These are phyloP conservation scores for Epizoanthus stellaris DNA, from an alignment of 92 coral and sea anemone species.

Conservation along the genomic window DNA sequence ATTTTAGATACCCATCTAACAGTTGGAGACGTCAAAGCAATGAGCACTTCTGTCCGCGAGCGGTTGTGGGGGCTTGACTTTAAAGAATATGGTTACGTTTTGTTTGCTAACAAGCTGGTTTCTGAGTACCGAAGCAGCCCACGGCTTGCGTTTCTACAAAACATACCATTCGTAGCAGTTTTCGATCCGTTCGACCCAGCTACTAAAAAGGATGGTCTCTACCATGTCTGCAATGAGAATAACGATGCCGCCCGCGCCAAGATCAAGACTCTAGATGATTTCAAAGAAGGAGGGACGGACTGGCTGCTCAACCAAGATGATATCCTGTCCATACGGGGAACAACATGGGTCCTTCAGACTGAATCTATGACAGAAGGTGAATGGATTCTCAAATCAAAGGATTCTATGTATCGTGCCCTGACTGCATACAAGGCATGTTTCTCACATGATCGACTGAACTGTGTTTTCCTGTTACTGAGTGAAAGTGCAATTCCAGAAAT, in stretches of 20 bases:
- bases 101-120: slow-evolving; percentile 64
- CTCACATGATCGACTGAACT: slow-evolving; percentile 2
- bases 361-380: slow-evolving; percentile 50
- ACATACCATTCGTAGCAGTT: slow-evolving; percentile 68
- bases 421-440: slow-evolving; percentile 25
- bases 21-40: slow-evolving; percentile 33
- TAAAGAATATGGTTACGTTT: slow-evolving; percentile 58
- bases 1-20: neutral
- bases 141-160: slow-evolving; percentile 56
- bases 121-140: slow-evolving; percentile 57
- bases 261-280: slow-evolving; percentile 57
- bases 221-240: slow-evolving; percentile 61
- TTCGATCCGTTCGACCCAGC: slow-evolving; percentile 64
- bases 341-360: slow-evolving; percentile 64
- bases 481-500: slow-evolving; percentile 26
- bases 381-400: slow-evolving; percentile 33
- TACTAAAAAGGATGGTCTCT: slow-evolving; percentile 57
- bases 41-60: slow-evolving; percentile 42
- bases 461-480: slow-evolving; percentile 16
- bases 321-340: slow-evolving; percentile 50
- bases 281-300: slow-evolving; percentile 45
- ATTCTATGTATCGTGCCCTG: slow-evolving; percentile 45
- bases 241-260: slow-evolving; percentile 63
- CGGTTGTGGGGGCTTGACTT: slow-evolving; percentile 47
- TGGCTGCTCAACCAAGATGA: slow-evolving; percentile 17